phyloP scores from a whole-genome alignment of 2,113 vertebrate species.

The Terrapene triunguis region DNA sequence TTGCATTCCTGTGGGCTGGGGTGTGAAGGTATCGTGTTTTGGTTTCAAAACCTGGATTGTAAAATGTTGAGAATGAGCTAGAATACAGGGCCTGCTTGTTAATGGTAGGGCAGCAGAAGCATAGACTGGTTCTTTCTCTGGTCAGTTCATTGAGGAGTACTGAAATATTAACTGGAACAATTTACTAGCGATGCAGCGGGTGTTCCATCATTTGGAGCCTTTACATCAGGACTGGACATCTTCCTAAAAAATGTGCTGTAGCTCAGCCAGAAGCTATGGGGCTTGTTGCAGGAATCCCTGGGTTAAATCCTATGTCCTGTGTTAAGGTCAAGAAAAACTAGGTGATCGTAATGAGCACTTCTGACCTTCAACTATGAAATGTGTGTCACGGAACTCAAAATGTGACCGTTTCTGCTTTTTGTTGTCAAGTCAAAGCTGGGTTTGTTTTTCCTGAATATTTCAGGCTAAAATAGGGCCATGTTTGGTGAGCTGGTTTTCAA shows the following conservation, averaged over 20 bases:
- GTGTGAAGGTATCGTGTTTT: neutral
- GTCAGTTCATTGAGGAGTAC: too few relatives aligned
- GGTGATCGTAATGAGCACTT: neutral
- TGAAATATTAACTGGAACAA: too few relatives aligned
- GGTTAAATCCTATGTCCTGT: neutral
- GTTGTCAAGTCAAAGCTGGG: neutral
- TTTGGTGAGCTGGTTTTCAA: neutral
- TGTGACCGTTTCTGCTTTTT: neutral
- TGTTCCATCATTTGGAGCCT: neutral
- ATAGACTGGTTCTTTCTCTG: neutral
- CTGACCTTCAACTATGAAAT: too few relatives aligned
- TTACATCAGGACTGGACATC: neutral
- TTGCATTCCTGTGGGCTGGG: neutral
- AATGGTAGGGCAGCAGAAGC: neutral
- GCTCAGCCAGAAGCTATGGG: too few relatives aligned
- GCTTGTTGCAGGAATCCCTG: neutral
- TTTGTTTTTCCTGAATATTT: neutral
- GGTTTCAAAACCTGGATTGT: neutral
- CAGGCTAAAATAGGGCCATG: neutral
- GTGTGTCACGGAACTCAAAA: neutral
- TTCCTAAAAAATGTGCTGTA: neutral
- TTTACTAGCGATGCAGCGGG: neutral
- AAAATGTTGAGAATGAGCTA: neutral
- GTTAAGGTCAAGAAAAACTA: neutral
- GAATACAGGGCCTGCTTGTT: neutral